phyloP scores from a whole-genome alignment of 2,888 invertebrate species.

The Lycaena phlaeas region DNA sequence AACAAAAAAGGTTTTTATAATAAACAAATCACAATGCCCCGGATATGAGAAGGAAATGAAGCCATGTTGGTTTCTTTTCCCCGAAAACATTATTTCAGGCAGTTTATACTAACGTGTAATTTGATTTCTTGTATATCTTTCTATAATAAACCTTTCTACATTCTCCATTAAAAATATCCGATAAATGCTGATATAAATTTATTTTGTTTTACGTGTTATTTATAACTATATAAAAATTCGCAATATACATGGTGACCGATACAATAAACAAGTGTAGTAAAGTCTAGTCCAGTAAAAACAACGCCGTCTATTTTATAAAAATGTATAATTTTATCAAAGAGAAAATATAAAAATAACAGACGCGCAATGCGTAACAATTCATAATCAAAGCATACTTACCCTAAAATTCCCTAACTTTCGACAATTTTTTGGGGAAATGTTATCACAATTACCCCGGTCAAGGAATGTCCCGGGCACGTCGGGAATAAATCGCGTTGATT shows the following conservation, averaged over 20 bases:
- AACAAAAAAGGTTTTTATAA: constrained; percentile 9
- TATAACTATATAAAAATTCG: no score
- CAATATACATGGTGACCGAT: no score
- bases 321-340: no score
- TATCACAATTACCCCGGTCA: constrained; percentile 26
- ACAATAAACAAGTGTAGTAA: no score
- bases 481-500: constrained; percentile 60
- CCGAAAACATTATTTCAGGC: constrained; percentile 10
- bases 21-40: constrained; percentile 25
- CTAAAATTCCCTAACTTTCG: no score
- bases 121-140: neutral
- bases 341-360: no score
- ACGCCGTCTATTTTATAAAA: no score
- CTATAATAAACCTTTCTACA: neutral
- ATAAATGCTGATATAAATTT: neutral
- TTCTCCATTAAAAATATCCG: neutral
- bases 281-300: no score
- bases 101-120: neutral
- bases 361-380: no score
- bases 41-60: constrained; percentile 39
- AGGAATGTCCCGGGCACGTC: constrained; percentile 30
- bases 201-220: no score
- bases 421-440: constrained; percentile 11
- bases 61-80: constrained; percentile 19
- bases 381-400: no score